Base-by-base conservation (phyloP, 1,140 invertebrate genomes). In the Zaprionus inermis region DNA sequence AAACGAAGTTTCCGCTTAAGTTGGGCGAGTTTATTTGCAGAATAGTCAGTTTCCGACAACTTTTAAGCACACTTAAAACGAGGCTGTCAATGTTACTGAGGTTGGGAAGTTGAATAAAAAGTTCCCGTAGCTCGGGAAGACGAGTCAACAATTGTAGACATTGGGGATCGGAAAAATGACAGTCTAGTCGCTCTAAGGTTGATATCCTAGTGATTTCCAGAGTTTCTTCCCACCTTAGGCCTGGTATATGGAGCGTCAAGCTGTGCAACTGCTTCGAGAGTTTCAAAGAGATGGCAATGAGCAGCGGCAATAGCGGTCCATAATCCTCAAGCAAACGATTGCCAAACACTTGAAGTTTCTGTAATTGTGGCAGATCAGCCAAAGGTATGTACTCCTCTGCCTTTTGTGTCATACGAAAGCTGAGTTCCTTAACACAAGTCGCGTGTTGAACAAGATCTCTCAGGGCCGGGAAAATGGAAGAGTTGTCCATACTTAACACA, bases 311-410 rank as follows among this genome's bases (percentile, higher is more conserved):
- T 12, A 72, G 12, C 0, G 38, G 14, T 44, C 11, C 20, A n/a
- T 52, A 24, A n/a, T 30, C 20, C 3, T 14, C 18, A 18, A 44
- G 9, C 16, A 32, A 14, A 10, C 14, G 4, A 56, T 56, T 46
- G 14, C 52, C 59, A 64, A 49, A 58, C 46, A 72, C 46, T 3
- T 52, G 22, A n/a, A 72, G 24, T 20, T 34, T 18, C 0, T 24
- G 10, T 32, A 72, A 11, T 9, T 38, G 22, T 12, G 69, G 54
- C 24, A 72, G 7, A 9, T 66, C 24, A 11, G 32, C 34, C 10
- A 72, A 34, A 14, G 69, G 63, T 7, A 18, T 18, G 28, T 72
- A 72, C 18, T 66, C 61, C 11, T 24, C 55, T 5, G 63, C 41
- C 11, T 38, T 66, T 24, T 32, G 34, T 1, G n/a, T 59, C 41